Evolutionary conservation across 1,140 invertebrate species (phyloP), one percentile per base, ranked within the genome.

Genomic region (Drosophila saltans): DNA sequence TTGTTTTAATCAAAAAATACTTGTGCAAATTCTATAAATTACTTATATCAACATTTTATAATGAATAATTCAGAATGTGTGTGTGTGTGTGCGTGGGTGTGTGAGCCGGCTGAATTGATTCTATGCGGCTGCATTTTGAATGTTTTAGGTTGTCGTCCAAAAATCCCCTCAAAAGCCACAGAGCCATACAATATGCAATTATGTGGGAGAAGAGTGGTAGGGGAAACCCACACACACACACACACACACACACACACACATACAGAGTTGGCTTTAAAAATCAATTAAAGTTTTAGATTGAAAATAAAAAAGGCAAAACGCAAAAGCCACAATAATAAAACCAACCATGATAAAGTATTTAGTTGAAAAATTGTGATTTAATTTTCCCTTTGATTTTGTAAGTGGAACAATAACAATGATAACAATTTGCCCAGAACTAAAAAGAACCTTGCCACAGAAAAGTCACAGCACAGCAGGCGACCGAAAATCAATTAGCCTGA

Each of bases 401-500:
- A 59, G 16, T 41, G 24, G 28, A 61, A 43, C n/a, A 66, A 43
- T 24, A 56, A 24, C 78, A 56, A 24, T 80, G 82, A 85, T 85
- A 79, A 76, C 71, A 76, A 68, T 45, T 81, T 69, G 86, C 78
- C 78, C 67, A 80, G 41, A 67, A 71, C 36, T 67, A 16, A 28
- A 24, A 57, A 9, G 8, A 69, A 24, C 4, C 7, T 43, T n/a
- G 61, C 61, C 41, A 48, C 41, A 28, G 39, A 71, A 70, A 76
- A 68, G 8, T 9, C 16, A 16, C 16, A 16, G 16, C 16, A 16
- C 45, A 77, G 66, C 84, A 66, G 72, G 73, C 67, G 76, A 56
- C 57, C 66, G 30, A 62, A 88, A 89, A 89, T 80, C 80, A 88
- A 88, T 88, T 83, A 75, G 72, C 66, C 73, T 74, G 72, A 80